phyloP scores from a whole-genome alignment of 2,888 invertebrate species.

The Drosophila parthenogenetica region DNA sequence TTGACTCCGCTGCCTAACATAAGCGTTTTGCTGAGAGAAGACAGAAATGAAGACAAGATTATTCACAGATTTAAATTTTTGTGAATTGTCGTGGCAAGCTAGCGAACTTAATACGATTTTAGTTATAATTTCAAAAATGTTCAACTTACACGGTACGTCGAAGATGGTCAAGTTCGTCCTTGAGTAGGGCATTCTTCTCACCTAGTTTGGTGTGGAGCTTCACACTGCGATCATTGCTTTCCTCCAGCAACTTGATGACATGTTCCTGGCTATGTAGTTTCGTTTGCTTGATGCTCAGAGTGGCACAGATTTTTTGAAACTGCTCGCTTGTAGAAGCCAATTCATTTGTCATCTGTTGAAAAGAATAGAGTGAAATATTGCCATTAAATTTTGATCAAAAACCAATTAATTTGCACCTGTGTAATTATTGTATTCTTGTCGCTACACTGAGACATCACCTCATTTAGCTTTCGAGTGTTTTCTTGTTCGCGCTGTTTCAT shows the following conservation, averaged over 20 bases:
- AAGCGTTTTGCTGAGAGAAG: conserved; percentile 37
- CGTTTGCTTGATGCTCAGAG: conserved; percentile 75
- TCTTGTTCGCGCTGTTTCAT: conserved; percentile 76
- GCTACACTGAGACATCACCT: conserved; percentile 72
- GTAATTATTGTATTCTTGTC: conserved; percentile 66
- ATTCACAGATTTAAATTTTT: neutral
- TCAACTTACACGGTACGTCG: conserved; percentile 77
- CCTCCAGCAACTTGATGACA: conserved; percentile 79
- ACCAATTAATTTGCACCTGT: conserved; percentile 36
- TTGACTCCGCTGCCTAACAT: conserved; percentile 28
- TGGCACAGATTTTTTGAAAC: conserved; percentile 73
- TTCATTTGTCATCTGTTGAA: conserved; percentile 74
- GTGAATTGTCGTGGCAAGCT: conserved; percentile 18
- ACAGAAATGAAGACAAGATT: conserved; percentile 10
- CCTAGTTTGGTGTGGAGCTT: conserved; percentile 77
- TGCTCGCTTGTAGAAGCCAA: conserved; percentile 76
- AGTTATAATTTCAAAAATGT: neutral
- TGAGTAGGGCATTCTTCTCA: conserved; percentile 77
- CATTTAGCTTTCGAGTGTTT: conserved; percentile 64
- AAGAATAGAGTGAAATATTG: neutral
- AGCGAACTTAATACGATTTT: conserved; percentile 43
- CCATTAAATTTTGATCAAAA: no score
- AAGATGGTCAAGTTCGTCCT: conserved; percentile 37
- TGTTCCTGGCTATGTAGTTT: conserved; percentile 77
- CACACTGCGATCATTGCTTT: conserved; percentile 74